Conservation (phyloP, 2,888 invertebrate genomes). For the Trimorus sp. region DNA sequence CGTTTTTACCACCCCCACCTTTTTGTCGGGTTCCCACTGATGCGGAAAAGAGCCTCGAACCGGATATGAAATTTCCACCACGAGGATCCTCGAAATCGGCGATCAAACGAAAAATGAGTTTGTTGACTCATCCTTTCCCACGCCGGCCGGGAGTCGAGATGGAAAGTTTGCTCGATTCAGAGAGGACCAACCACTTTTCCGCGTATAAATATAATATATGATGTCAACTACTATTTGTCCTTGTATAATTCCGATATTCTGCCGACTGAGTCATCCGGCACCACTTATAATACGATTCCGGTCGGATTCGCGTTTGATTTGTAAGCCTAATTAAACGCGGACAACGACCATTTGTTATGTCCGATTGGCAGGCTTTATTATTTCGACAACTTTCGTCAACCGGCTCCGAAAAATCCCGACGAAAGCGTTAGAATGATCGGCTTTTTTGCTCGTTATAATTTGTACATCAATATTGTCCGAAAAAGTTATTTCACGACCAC, state of each 20-base stretch:
- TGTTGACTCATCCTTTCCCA: slow-evolving; percentile 40
- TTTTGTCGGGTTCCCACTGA: too few relatives aligned
- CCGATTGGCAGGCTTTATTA: too few relatives aligned
- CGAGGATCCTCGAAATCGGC: slow-evolving; percentile 17
- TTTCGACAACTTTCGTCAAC: too few relatives aligned
- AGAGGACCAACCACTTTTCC: slow-evolving; percentile 24
- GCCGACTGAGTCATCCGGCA: background rate
- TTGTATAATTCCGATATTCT: slow-evolving; percentile 14
- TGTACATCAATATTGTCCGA: too few relatives aligned
- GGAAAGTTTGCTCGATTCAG: slow-evolving; percentile 8
- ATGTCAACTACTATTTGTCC: slow-evolving; percentile 43
- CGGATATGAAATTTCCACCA: slow-evolving; percentile 2
- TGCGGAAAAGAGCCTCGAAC: too few relatives aligned
- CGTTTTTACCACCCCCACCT: too few relatives aligned
- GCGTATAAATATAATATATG: slow-evolving; percentile 35
- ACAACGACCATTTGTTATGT: background rate
- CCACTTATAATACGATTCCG: background rate
- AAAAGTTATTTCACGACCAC: too few relatives aligned
- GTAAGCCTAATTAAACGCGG: slow-evolving; percentile 5
- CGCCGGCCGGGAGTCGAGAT: slow-evolving; percentile 17
- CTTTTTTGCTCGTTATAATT: too few relatives aligned
- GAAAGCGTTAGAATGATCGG: too few relatives aligned
- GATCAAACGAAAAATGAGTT: slow-evolving; percentile 8
- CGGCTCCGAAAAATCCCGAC: too few relatives aligned
- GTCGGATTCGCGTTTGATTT: slow-evolving; percentile 7